Conservation (phyloP, 53 echinoderm and acorn worm genomes). For the Apostichopus leukothele region DNA sequence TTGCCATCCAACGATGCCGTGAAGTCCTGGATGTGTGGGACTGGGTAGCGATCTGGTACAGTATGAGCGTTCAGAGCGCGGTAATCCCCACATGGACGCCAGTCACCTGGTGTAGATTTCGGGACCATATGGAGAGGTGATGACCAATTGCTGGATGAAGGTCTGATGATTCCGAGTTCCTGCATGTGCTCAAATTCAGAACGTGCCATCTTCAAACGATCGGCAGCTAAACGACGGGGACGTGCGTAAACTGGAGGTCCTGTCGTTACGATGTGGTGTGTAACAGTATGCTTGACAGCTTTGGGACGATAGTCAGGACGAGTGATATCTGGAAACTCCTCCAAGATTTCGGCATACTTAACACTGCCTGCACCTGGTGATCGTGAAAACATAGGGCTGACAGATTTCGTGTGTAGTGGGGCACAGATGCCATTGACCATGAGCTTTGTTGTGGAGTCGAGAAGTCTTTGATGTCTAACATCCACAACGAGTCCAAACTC, state of each 20-base stretch:
- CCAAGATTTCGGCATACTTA: too few species aligned
- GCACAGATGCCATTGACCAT: too few species aligned
- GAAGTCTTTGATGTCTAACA: too few species aligned
- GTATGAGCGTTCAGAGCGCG: neutral
- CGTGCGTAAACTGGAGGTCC: constrained; percentile 49
- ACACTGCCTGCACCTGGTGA: too few species aligned
- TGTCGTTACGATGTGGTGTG: constrained; percentile 44
- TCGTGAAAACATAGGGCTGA: too few species aligned
- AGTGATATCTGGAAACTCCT: too few species aligned
- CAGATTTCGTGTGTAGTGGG: too few species aligned
- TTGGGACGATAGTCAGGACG: too few species aligned
- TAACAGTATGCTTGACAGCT: neutral
- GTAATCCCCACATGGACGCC: too few species aligned
- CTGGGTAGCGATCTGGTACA: constrained; percentile 54
- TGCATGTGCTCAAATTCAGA: constrained; percentile 61
- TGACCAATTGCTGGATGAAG: neutral
- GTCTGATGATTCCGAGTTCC: neutral
- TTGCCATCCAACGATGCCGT: neutral
- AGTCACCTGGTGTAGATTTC: too few species aligned
- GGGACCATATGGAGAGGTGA: too few species aligned
- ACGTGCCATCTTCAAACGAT: neutral
- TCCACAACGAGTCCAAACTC: constrained; percentile 53
- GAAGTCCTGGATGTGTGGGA: constrained; percentile 13
- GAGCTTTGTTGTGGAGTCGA: too few species aligned
- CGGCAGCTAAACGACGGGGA: constrained; percentile 32